Evolutionary conservation across 2,888 invertebrate species (phyloP).

Genomic region (Chironomus tentans): DNA sequence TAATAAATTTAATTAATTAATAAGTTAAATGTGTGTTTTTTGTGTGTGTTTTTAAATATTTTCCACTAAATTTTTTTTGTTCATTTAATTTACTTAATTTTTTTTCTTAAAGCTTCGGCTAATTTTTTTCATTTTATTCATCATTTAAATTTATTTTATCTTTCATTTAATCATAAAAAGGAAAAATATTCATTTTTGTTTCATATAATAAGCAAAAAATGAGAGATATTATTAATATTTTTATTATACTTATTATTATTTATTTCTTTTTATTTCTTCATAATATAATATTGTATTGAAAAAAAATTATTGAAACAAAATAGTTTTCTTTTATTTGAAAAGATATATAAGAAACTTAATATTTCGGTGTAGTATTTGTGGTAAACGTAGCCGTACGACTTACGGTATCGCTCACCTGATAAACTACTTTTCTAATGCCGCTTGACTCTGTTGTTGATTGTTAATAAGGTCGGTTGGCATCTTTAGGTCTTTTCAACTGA

Average conservation of each 20-base stretch:
- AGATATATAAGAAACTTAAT: conserved; percentile 7
- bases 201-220: background rate
- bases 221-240: background rate
- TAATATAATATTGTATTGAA: background rate
- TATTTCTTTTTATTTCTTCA: background rate
- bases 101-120: conserved; percentile 25
- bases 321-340: background rate
- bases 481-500: conserved; percentile 97
- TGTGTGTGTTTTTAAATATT: background rate
- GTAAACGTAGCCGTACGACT: conserved; percentile 14
- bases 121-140: background rate
- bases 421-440: conserved; percentile 27
- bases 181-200: too few species aligned
- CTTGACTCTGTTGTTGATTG: conserved; percentile 37
- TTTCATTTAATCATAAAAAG: too few species aligned
- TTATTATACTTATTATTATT: background rate
- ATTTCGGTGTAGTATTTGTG: conserved; percentile 9
- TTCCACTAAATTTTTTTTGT: conserved; percentile 1
- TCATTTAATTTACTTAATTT: background rate
- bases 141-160: background rate
- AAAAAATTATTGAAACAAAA: background rate
- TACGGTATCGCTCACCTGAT: conserved; percentile 13
- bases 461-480: conserved; percentile 97
- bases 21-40: background rate
- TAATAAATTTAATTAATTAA: too few species aligned